phyloP scores from a whole-genome alignment of 2,113 vertebrate genomes.

The Glaucidium brasilianum region DNA sequence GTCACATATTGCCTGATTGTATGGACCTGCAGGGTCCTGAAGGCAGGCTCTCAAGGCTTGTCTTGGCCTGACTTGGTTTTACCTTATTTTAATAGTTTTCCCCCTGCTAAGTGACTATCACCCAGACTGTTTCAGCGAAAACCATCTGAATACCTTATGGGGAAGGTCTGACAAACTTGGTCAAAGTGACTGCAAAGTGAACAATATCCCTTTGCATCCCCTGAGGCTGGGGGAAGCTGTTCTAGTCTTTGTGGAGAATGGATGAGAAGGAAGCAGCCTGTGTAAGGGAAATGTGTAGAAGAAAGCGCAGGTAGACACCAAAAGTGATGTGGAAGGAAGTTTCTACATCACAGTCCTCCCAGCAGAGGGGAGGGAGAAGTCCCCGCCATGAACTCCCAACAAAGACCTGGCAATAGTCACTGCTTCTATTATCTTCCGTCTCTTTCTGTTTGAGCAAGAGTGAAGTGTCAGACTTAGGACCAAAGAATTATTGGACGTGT shows the following conservation, averaged over 20 bases:
- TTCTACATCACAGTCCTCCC: not conserved
- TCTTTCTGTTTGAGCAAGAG: not conserved
- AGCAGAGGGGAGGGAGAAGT: not conserved
- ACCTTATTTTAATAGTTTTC: not conserved
- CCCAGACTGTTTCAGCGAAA: not conserved
- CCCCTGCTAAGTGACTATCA: not conserved
- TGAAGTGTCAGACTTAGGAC: not conserved
- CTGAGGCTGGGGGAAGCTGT: not conserved
- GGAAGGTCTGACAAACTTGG: not conserved
- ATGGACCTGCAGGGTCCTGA: not conserved
- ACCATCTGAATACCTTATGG: not conserved
- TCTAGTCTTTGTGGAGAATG: not conserved
- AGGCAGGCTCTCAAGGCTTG: not conserved
- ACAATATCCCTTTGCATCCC: not conserved
- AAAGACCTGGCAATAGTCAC: not conserved
- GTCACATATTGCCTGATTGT: not conserved
- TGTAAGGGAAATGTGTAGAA: not conserved
- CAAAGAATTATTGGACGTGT: not conserved
- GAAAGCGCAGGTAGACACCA: not conserved
- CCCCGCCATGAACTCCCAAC: not conserved
- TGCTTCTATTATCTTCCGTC: not conserved
- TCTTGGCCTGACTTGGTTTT: not conserved
- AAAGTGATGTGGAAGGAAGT: not conserved
- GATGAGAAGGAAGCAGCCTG: not conserved
- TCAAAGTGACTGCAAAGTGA: not conserved